Evolutionary conservation across 2,113 vertebrate species (phyloP).

Genomic region (Paramisgurnus dabryanus): DNA sequence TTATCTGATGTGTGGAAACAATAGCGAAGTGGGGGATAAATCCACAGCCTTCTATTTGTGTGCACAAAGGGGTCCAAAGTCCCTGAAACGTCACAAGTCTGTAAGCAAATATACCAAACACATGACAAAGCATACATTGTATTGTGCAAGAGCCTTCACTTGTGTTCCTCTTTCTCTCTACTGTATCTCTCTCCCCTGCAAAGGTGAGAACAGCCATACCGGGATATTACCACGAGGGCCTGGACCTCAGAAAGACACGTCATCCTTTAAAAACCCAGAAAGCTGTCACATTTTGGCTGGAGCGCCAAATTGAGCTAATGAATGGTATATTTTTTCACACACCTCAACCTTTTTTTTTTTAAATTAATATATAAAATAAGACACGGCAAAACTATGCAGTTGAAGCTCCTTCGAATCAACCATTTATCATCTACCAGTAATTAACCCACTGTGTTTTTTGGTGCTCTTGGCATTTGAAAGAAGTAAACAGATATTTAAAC

Average conservation of each 20-base stretch:
- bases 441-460: slow-evolving; percentile 19
- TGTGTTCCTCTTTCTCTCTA: not conserved
- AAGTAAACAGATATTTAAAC: slow-evolving; percentile 31
- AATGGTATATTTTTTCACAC: slow-evolving; percentile 4
- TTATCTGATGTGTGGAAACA: slow-evolving; percentile 25
- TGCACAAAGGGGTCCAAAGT: slow-evolving; percentile 33
- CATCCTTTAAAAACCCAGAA: not conserved
- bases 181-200: slow-evolving; percentile 5
- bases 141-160: not conserved
- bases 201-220: not conserved
- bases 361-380: not conserved
- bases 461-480: slow-evolving; percentile 28
- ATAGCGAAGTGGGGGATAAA: slow-evolving; percentile 4
- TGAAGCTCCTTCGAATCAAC: not conserved
- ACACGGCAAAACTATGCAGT: slow-evolving; percentile 2
- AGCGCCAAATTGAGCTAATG: slow-evolving; percentile 9
- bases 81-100: slow-evolving; percentile 31
- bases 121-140: slow-evolving; percentile 39
- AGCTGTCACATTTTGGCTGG: not conserved
- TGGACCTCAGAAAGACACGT: not conserved
- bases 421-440: slow-evolving; percentile 23
- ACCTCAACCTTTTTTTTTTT: not conserved
- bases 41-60: not conserved
- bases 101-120: slow-evolving; percentile 25
- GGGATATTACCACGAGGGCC: not conserved